Conservation (phyloP, 2,888 invertebrate genomes). For the Diaprepes abbreviatus region DNA sequence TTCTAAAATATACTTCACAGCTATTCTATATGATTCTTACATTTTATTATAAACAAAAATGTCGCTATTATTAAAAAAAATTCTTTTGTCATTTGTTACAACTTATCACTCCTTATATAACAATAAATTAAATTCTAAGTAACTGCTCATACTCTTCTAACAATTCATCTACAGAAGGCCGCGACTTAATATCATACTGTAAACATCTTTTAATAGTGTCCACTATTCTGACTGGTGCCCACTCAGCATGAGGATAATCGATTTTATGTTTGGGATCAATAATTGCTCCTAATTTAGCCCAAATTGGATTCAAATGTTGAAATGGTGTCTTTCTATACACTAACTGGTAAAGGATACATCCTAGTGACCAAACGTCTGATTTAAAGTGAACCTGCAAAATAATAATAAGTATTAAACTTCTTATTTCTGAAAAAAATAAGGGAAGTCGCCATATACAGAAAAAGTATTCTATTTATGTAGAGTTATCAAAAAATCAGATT, state of each 20-base stretch:
- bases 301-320: constrained; percentile 74
- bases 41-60: too few species aligned
- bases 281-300: constrained; percentile 56
- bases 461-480: too few species aligned
- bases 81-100: too few species aligned
- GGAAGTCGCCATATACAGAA: too few species aligned
- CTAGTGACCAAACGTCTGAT: constrained; percentile 97
- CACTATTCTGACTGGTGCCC: constrained; percentile 73
- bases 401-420: constrained; percentile 21
- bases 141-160: constrained; percentile 65
- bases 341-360: constrained; percentile 95
- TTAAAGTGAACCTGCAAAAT: constrained; percentile 83
- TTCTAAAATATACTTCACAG: too few species aligned
- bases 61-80: too few species aligned
- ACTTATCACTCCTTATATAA: constrained; percentile 1
- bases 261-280: constrained; percentile 73
- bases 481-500: too few species aligned
- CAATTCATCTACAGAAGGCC: constrained; percentile 83
- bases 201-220: constrained; percentile 81
- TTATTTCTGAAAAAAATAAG: too few species aligned
- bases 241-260: constrained; percentile 75
- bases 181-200: constrained; percentile 77
- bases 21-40: too few species aligned
- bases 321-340: constrained; percentile 94
- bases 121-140: neutral